Base-by-base conservation (phyloP, 1,140 invertebrate genomes). In the Tribolium castaneum region DNA sequence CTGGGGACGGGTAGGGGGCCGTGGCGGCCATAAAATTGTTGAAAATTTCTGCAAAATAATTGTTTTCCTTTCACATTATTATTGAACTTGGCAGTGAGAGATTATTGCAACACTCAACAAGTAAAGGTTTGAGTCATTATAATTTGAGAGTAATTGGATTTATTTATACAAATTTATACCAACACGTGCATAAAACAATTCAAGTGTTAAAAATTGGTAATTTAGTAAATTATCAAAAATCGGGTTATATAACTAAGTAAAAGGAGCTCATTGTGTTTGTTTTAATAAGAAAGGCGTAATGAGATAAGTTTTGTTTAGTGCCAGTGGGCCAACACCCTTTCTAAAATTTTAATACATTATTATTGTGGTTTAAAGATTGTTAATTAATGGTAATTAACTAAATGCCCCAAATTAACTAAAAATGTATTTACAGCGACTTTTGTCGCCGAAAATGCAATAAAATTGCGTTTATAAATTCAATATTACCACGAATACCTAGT, bases 31-130 rank as follows among this genome's bases (percentile, higher is more conserved):
- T 10, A 9, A 78, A 25, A 19, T 50, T 14, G n/a, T 56, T 75
- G 35, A 80, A 45, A 35, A 78, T 34, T 39, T 80, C 79, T 80
- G 50, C 7, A 77, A 79, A 50, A 22, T 70, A 34, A 39, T 30
- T 3, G 19, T 39, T 30, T 70, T 45, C 39, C 39, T 45, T 45
- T 45, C 39, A 45, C 39, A 9, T 70, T 70, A 30, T 25, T 34
- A 35, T 70, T 34, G 13, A 14, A 70, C 30, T 70, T 30, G 30
- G 34, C 19, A 25, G 22, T 19, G 14, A 16, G 9, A 9, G 0
- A 70, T 6, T 34, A 6, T 16, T 16, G 16, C 62, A 30, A 19
- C n/a, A 45, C 22, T n/a, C n/a, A n/a, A 45, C 0, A 39, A 74
- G 6, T 30, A 30, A 30, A 30, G 25, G 25, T 45, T 45, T 45